Percentiles rank a stretch among this genome's conserved stretches.
Conservation (phyloP, 2,888 invertebrate species). For the Ophion obscuratus region DNA sequence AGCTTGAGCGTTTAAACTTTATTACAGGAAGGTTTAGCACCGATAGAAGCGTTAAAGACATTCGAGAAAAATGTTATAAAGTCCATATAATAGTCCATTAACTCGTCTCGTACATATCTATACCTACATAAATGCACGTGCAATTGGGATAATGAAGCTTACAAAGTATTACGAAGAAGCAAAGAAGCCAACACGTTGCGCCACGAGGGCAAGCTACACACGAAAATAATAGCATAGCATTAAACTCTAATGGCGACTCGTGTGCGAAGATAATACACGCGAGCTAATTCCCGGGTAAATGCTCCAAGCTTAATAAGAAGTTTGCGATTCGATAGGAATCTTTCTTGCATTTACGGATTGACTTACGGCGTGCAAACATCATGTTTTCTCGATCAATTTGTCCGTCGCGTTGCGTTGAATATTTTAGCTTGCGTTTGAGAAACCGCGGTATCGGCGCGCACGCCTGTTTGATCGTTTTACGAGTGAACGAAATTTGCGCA, state of each 20-base stretch:
- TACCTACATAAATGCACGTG: neutral
- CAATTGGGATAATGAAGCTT: slow-evolving; percentile 47
- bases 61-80: slow-evolving; percentile 17
- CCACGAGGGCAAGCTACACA: slow-evolving; percentile 58
- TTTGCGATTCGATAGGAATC: slow-evolving; percentile 68
- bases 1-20: neutral
- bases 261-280: slow-evolving; percentile 49
- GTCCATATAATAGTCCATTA: slow-evolving; percentile 4
- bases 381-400: slow-evolving; percentile 24
- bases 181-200: slow-evolving; percentile 45
- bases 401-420: neutral
- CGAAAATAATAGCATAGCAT: slow-evolving; percentile 67
- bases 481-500: neutral
- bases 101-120: slow-evolving; percentile 2
- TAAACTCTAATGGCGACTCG: slow-evolving; percentile 56
- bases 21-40: slow-evolving; percentile 35
- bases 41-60: slow-evolving; percentile 6
- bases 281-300: slow-evolving; percentile 9
- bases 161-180: slow-evolving; percentile 35
- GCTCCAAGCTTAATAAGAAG: slow-evolving; percentile 60
- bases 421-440: neutral
- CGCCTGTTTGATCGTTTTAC: slow-evolving; percentile 3
- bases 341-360: slow-evolving; percentile 67
- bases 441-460: neutral
- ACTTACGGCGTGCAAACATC: slow-evolving; percentile 45